Percentiles rank a stretch among this genome's conserved stretches.
Evolutionary conservation across 2,113 vertebrate genomes (phyloP).

Genomic region (Ptilonorhynchus violaceus): DNA sequence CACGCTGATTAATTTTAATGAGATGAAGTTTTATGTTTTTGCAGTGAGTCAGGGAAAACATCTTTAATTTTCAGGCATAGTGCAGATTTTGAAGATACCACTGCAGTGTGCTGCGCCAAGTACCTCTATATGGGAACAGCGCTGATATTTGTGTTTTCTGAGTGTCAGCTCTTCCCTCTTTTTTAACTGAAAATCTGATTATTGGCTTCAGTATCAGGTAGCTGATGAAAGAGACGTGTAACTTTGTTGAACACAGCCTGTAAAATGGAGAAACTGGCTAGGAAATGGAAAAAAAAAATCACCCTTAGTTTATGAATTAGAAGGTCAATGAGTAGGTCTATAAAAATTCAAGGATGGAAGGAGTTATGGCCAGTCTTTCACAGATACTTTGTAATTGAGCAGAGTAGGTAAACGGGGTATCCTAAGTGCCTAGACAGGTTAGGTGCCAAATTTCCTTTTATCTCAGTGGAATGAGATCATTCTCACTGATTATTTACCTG

Average conservation of each 20-base stretch:
- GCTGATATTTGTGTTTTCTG: background rate
- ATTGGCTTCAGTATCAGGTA: background rate
- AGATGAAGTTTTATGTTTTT: background rate
- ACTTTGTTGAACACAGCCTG: background rate
- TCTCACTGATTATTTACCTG: background rate
- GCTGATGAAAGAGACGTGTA: background rate
- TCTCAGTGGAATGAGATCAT: background rate
- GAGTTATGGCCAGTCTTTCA: background rate
- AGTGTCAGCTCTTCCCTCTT: background rate
- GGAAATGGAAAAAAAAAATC: background rate
- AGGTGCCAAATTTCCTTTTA: background rate
- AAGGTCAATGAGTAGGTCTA: background rate
- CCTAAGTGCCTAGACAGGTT: background rate
- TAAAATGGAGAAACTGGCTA: background rate
- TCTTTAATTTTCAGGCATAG: background rate
- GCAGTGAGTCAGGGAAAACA: background rate
- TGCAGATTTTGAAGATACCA: background rate
- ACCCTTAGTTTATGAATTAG: background rate
- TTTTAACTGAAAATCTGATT: background rate
- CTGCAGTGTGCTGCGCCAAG: rapidly evolving
- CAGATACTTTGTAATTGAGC: background rate
- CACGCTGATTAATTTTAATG: background rate
- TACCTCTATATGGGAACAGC: background rate
- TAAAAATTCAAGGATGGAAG: background rate
- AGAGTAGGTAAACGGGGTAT: background rate